Evolutionary conservation across 30 jellyfish, hydroid and myxozoan species (phyloP).

Genomic region (Aurelia aurita complex sp. Pacific): DNA sequence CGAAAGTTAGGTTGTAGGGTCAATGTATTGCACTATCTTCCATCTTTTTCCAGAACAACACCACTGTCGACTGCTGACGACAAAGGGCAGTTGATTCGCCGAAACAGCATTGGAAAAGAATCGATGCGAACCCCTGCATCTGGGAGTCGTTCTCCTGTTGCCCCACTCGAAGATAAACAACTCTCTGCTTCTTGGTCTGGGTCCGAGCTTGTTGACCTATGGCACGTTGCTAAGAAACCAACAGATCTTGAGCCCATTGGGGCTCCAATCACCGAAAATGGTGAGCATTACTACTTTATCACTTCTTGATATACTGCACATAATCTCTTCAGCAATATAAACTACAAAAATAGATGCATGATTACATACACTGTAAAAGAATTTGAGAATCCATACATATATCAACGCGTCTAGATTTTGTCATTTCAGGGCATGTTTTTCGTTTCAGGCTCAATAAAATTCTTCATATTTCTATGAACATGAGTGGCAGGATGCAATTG

Average conservation of each 20-base stretch:
- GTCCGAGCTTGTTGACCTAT: constrained; percentile 36
- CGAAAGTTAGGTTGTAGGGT: no score
- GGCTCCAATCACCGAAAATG: constrained; percentile 29
- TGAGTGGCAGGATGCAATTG: no score
- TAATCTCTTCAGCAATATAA: neutral
- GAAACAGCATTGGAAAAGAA: constrained; percentile 48
- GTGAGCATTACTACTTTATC: neutral
- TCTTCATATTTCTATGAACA: no score
- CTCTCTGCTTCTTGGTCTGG: constrained; percentile 82
- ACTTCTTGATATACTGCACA: neutral
- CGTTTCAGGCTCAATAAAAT: no score
- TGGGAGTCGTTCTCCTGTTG: constrained; percentile 71
- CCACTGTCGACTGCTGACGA: constrained; percentile 47
- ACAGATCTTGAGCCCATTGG: constrained; percentile 59
- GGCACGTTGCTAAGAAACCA: constrained; percentile 59
- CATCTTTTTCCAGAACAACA: constrained; percentile 13
- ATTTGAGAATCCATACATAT: no score
- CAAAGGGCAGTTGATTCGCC: constrained; percentile 20
- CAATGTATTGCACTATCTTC: neutral
- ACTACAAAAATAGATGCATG: no score
- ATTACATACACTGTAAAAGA: no score
- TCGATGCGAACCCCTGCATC: constrained; percentile 48
- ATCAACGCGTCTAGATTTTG: no score
- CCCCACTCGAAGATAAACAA: constrained; percentile 53
- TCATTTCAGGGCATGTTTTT: no score